Percentiles rank a stretch among this genome's conserved stretches.
These are phyloP conservation scores for Trachymyrmex septentrionalis DNA, from an alignment of 1,140 invertebrate genomes.

Conservation along the genomic window DNA sequence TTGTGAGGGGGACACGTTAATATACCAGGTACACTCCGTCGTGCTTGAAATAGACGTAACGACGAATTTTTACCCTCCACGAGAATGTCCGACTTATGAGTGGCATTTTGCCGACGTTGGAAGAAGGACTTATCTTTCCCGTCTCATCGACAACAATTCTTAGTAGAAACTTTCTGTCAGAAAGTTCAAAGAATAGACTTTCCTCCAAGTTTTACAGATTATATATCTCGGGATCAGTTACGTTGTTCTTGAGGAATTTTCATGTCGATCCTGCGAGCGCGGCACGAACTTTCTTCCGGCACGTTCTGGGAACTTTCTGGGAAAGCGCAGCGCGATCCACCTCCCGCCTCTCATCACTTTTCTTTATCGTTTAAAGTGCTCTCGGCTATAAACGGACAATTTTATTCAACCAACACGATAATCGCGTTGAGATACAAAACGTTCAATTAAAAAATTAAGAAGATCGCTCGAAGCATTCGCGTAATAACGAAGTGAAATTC, in stretches of 20 bases:
- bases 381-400: constrained; percentile 5
- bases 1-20: neutral
- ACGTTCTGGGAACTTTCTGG: neutral
- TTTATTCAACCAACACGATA: neutral
- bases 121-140: neutral
- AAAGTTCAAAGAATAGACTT: neutral
- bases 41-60: neutral
- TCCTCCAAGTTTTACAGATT: neutral
- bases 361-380: neutral
- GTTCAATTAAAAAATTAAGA: constrained; percentile 35
- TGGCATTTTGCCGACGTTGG: constrained; percentile 17
- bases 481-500: neutral
- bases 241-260: constrained; percentile 32
- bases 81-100: constrained; percentile 27
- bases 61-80: constrained; percentile 40
- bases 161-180: constrained; percentile 15
- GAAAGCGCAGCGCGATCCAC: neutral
- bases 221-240: neutral
- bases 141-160: neutral
- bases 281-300: constrained; percentile 7
- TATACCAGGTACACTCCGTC: constrained; percentile 3
- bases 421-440: neutral
- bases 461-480: neutral
- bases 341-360: neutral
- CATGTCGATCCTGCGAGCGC: neutral